Evolutionary conservation across 2,888 invertebrate genomes (phyloP).

Genomic region (Platynereis dumerilii): DNA sequence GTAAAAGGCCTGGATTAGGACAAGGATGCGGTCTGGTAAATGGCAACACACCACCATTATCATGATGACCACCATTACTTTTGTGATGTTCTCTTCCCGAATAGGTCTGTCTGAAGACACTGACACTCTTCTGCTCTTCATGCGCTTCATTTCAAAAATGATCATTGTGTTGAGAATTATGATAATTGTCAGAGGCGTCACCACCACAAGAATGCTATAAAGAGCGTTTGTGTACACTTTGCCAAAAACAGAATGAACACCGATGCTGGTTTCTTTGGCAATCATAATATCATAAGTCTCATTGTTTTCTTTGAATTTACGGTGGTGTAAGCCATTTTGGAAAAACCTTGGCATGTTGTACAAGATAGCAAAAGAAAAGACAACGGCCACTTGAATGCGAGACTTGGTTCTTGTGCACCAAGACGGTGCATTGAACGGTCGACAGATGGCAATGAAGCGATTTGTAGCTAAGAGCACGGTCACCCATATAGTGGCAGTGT

Average conservation of each 20-base stretch:
- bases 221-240: slow-evolving; percentile 15
- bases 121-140: neutral
- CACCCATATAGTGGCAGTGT: slow-evolving; percentile 34
- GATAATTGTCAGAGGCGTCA: slow-evolving; percentile 8
- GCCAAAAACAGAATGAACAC: slow-evolving; percentile 1
- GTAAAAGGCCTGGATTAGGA: neutral
- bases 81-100: slow-evolving; percentile 19
- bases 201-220: slow-evolving; percentile 11
- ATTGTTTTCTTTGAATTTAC: neutral
- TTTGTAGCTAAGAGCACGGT: slow-evolving; percentile 38
- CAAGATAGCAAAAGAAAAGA: slow-evolving; percentile 27
- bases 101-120: neutral
- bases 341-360: slow-evolving; percentile 36
- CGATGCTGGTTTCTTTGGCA: neutral
- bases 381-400: slow-evolving; percentile 31
- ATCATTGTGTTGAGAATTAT: slow-evolving; percentile 13
- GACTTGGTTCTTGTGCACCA: slow-evolving; percentile 30
- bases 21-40: slow-evolving; percentile 10
- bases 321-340: slow-evolving; percentile 13
- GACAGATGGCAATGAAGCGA: slow-evolving; percentile 36
- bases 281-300: neutral
- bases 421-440: slow-evolving; percentile 27
- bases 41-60: slow-evolving; percentile 15
- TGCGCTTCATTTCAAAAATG: slow-evolving; percentile 11
- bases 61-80: slow-evolving; percentile 17